These are phyloP conservation scores for Lophochroa leadbeateri DNA, from an alignment of 2,113 vertebrate genomes.

Conservation along the genomic window DNA sequence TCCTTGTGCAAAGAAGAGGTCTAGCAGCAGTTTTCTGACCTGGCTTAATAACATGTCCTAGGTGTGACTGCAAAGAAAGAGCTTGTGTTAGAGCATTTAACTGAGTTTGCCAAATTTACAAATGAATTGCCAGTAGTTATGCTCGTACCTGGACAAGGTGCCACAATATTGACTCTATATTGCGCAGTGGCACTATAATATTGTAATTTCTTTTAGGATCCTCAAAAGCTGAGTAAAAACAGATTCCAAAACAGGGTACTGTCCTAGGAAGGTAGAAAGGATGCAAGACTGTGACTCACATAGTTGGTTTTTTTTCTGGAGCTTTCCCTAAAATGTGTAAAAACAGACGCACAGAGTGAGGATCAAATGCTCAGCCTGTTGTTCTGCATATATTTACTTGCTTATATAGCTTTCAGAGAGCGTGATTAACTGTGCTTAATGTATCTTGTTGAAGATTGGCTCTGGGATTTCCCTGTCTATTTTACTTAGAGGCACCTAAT, in stretches of 20 bases:
- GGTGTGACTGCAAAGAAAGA: neutral
- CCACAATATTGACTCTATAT: neutral
- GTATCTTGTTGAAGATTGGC: neutral
- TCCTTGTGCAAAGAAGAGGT: no score
- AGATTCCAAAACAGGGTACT: neutral
- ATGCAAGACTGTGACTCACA: neutral
- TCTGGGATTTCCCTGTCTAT: neutral
- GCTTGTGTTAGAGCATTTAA: neutral
- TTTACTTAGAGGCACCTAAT: neutral
- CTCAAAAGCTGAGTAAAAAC: neutral
- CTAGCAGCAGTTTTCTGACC: no score
- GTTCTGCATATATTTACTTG: neutral
- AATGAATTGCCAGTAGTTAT: neutral
- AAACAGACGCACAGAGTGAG: neutral
- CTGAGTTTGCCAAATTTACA: neutral
- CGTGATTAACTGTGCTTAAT: neutral
- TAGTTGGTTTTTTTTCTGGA: neutral
- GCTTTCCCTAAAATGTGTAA: neutral
- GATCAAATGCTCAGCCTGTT: neutral
- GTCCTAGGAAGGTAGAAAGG: neutral
- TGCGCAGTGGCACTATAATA: fast-evolving
- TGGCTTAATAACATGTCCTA: neutral
- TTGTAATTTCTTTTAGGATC: neutral
- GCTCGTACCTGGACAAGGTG: neutral
- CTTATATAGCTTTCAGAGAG: neutral